Evolutionary conservation across 2,113 vertebrate genomes (phyloP).

Genomic region (Salvelinus alpinus): DNA sequence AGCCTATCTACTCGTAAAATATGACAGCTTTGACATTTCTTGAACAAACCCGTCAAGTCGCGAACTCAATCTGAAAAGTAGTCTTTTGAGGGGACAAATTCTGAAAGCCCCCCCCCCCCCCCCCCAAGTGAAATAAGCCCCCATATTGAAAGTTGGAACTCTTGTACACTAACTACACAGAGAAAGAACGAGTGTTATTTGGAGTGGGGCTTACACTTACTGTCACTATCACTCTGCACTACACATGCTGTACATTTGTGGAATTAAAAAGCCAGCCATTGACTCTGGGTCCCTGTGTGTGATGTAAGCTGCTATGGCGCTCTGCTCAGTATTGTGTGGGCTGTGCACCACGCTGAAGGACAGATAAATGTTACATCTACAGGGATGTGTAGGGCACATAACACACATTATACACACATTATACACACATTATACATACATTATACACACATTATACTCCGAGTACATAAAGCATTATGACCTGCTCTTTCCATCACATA

Average conservation of each 20-base stretch:
- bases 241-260: conserved; percentile 41
- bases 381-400: conserved; percentile 33
- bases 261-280: conserved; percentile 51
- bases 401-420: conserved; percentile 3
- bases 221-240: conserved; percentile 32
- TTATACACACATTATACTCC: too few relatives aligned
- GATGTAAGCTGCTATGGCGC: conserved; percentile 42
- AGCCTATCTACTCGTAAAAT: background rate
- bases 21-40: background rate
- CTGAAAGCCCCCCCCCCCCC: too few relatives aligned
- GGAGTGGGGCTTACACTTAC: conserved; percentile 18
- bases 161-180: background rate
- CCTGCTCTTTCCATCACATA: too few relatives aligned
- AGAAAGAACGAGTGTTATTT: background rate
- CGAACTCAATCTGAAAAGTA: background rate
- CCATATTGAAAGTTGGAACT: background rate
- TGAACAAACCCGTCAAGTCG: conserved; percentile 4
- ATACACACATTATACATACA: background rate
- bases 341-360: conserved; percentile 55
- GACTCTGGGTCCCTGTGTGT: conserved; percentile 15
- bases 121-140: background rate
- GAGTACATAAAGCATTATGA: too few relatives aligned
- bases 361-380: conserved; percentile 70
- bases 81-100: too few relatives aligned
- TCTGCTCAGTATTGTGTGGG: conserved; percentile 3